Evolutionary conservation across 2,113 vertebrate genomes (phyloP).

Genomic region (Peromyscus maniculatus): DNA sequence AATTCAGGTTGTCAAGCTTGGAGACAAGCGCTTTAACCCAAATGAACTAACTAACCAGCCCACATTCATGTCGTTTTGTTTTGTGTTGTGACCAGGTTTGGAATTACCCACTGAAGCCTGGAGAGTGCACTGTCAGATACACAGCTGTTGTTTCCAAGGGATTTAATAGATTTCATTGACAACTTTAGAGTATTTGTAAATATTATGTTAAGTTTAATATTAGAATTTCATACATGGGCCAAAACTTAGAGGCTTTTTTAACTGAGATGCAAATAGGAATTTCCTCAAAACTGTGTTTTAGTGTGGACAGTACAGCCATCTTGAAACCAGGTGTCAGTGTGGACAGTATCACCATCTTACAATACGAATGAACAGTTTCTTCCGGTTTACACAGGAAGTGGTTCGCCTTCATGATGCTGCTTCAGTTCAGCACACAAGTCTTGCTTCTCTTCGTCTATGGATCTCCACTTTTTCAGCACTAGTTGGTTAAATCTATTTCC

Average conservation of each 20-base stretch:
- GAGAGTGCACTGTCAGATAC: background rate
- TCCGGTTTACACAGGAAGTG: background rate
- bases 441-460: background rate
- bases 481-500: background rate
- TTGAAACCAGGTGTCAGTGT: background rate
- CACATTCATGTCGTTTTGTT: background rate
- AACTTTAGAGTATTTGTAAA: background rate
- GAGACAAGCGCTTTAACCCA: background rate
- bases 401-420: no score
- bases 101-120: background rate
- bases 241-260: background rate
- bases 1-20: background rate
- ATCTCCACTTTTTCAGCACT: no score
- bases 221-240: background rate
- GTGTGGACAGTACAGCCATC: background rate
- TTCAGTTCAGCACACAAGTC: background rate
- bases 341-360: background rate
- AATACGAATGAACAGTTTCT: background rate
- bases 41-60: background rate
- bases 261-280: background rate
- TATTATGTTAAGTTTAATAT: background rate
- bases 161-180: background rate
- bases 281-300: rapidly evolving
- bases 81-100: background rate
- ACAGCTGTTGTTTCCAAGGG: background rate